Evolutionary conservation across 2,888 invertebrate species (phyloP), one percentile per base, ranked within the genome.

Genomic region (Augochlorella aurata): DNA sequence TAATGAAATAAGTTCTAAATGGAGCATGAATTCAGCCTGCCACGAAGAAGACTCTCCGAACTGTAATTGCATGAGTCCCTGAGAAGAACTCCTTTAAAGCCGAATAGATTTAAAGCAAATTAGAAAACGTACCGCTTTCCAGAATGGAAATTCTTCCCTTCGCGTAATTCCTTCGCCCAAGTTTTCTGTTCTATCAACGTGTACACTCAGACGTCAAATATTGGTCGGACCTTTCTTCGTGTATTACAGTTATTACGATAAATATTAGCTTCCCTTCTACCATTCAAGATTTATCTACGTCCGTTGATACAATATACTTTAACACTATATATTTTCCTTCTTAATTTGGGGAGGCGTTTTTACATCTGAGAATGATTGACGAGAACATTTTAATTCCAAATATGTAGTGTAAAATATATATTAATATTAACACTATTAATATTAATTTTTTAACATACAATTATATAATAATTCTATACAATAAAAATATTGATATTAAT

Each of bases 141-240:
- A 70, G 68, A 47, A 81, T 84, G 80, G 72, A 84, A 81, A 77
- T 81, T 80, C 77, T 71, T 84, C 61, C 74, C 66, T 45, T 83
- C 77, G 77, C 61, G 74, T 49, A 68, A 47, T 77, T 58, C 38
- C 63, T 24, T 50, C 49, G 38, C 10, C 50, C 16, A 58, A 79
- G 74, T 66, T 77, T 77, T 38, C 71, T 47, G 50, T 52, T n/a
- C 29, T 38, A 21, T 14, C 24, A 54, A 44, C 16, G 14, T 52
- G 44, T 47, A 63, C 61, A 47, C 49, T 65, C 16, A 58, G 29
- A 50, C 54, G 73, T 74, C 68, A 58, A 74, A n/a, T 9, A 54
- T 44, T 9, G 63, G 61, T 73, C 70, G 45, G 69, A 58, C 58
- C 61, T n/a, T 66, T 65, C 74, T 50, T 58, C 63, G 49, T 44